Conservation (phyloP, 2,888 invertebrate genomes). For the Polietes domitor region DNA sequence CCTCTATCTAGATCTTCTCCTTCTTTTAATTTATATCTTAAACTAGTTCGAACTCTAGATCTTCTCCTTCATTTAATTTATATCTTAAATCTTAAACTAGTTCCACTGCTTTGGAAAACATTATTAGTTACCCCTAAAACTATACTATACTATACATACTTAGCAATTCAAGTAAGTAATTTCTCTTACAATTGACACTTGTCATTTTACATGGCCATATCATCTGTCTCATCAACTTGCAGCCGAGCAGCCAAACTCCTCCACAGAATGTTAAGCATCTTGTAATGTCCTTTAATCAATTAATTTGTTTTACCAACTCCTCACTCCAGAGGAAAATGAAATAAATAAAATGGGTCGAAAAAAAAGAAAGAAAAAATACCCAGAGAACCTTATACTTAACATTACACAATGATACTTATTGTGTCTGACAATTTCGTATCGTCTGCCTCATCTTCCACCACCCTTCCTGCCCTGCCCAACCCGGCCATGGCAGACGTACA, state of each 20-base stretch:
- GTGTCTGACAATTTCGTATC: slow-evolving; percentile 64
- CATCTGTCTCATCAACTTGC: slow-evolving; percentile 61
- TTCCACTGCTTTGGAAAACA: background rate
- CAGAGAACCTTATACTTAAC: slow-evolving; percentile 59
- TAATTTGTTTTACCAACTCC: slow-evolving; percentile 69
- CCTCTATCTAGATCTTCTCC: too few relatives aligned
- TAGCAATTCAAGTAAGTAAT: slow-evolving; percentile 48
- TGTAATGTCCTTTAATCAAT: slow-evolving; percentile 71
- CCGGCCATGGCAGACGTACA: background rate
- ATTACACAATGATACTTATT: slow-evolving; percentile 65
- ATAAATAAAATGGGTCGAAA: slow-evolving; percentile 4
- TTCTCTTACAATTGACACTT: slow-evolving; percentile 70
- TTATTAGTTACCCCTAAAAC: slow-evolving; percentile 4
- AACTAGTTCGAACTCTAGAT: too few relatives aligned
- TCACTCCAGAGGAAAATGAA: slow-evolving; percentile 7
- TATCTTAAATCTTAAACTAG: background rate
- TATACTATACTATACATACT: background rate
- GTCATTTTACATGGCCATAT: slow-evolving; percentile 64
- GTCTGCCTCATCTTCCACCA: background rate
- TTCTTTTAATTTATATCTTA: background rate
- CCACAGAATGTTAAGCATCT: slow-evolving; percentile 66
- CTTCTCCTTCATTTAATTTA: too few relatives aligned
- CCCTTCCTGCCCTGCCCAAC: too few relatives aligned
- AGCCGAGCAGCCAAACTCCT: background rate
- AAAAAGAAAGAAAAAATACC: slow-evolving; percentile 39